Conservation (phyloP, 2,888 invertebrate species). For the Cylindroiulus punctatus region DNA sequence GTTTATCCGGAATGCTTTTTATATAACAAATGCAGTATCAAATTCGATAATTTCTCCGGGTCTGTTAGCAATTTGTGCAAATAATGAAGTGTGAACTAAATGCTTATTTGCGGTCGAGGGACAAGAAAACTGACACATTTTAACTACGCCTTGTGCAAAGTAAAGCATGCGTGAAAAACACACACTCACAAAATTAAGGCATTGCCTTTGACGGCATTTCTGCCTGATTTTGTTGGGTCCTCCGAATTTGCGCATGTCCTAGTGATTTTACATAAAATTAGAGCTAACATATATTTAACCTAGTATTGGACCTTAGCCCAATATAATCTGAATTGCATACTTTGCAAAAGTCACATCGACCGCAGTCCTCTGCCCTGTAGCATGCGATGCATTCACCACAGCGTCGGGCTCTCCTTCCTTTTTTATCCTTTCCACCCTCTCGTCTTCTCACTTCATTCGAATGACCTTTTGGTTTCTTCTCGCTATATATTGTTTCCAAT, state of each 20-base stretch:
- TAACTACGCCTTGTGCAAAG: constrained; percentile 24
- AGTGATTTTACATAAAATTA: constrained; percentile 60
- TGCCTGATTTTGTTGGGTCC: constrained; percentile 68
- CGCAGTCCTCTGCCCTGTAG: constrained; percentile 75
- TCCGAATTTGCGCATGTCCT: constrained; percentile 70
- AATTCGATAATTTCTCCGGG: too few relatives aligned
- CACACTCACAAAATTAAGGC: constrained; percentile 61
- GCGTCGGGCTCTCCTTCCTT: constrained; percentile 62
- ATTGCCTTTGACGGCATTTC: constrained; percentile 65
- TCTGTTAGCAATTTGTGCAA: background rate
- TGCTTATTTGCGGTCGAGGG: background rate
- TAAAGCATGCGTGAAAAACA: constrained; percentile 32
- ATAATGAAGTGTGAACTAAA: background rate
- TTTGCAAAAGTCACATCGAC: constrained; percentile 73
- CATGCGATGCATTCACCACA: constrained; percentile 84
- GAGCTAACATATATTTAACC: constrained; percentile 37
- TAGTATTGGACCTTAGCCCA: background rate
- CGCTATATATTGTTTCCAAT: constrained; percentile 69
- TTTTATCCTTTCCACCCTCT: constrained; percentile 47
- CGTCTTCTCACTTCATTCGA: background rate
- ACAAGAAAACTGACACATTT: constrained; percentile 32
- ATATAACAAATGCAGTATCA: too few relatives aligned
- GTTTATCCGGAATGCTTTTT: background rate
- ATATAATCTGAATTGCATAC: constrained; percentile 58
- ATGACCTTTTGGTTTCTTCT: constrained; percentile 48